Evolutionary conservation across 2,888 invertebrate genomes (phyloP), one percentile per base, ranked within the genome.

Genomic region (Ceratothoa steindachneri): DNA sequence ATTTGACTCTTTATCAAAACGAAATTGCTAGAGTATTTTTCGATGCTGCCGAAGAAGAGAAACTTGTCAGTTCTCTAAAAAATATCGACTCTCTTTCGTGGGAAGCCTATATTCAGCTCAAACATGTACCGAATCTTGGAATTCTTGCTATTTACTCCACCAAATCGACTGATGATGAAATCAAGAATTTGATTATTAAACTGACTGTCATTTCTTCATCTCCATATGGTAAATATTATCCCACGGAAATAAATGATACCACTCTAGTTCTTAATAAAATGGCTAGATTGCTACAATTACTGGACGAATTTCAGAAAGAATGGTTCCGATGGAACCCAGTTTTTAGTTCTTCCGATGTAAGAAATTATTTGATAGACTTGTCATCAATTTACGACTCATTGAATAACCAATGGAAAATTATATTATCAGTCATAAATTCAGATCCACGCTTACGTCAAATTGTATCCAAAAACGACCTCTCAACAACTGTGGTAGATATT

Each of bases 341-440:
- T 65, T 78, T 78, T 64, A 66, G 67, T 51, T 64, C 72, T 2
- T 22, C 53, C n/a, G 75, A 78, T 52, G 78, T 78, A n/a, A 73
- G 75, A 30, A 60, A 71, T 12, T 68, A 75, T 30, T 31, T 78
- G 24, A 5, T 65, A 5, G 31, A 76, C 12, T 69, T 72, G 1
- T 69, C 75, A 9, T 30, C 73, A 5, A 15, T 69, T 27, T 78
- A 74, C 64, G 78, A 78, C 51, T 31, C 75, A 1, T 52, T 75
- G 22, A 72, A 75, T 28, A 72, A 69, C 1, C 22, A 72, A 15
- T 75, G 75, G 75, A 30, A 51, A 4, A 60, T 53, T 27, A 9
- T 75, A 22, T 69, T 69, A 9, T 15, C 30, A 2, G 19, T 51
- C 30, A 72, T 75, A 69, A 31, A 52, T 15, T 4, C 65, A 27